Conservation (phyloP, 2,888 invertebrate genomes). For the Anoncus sp. region DNA sequence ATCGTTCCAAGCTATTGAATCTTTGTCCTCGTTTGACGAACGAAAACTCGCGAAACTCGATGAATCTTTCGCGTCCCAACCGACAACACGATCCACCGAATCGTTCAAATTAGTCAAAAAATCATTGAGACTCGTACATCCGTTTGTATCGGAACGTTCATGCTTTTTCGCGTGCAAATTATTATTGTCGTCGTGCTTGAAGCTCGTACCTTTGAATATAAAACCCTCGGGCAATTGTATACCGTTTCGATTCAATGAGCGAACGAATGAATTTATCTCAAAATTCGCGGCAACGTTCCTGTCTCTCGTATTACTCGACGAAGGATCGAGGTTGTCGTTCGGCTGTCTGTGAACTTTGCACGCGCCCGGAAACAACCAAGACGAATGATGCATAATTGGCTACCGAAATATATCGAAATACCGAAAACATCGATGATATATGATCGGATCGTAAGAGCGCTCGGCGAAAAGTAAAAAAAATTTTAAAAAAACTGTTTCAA, state of each 20-base stretch:
- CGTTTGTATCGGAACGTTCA: not conserved
- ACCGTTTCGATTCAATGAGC: conserved; percentile 55
- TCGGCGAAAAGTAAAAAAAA: not conserved
- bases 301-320: conserved; percentile 10
- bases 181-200: not conserved
- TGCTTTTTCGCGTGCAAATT: not conserved
- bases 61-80: not conserved
- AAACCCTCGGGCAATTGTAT: conserved; percentile 47
- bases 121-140: conserved; percentile 43
- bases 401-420: not conserved
- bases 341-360: conserved; percentile 25
- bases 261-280: conserved; percentile 59
- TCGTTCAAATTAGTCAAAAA: conserved; percentile 49
- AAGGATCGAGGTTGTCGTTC: conserved; percentile 37
- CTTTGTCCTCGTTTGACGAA: conserved; percentile 41
- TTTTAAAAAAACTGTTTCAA: not conserved
- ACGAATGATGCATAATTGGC: conserved; percentile 54
- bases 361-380: conserved; percentile 53
- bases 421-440: conserved; percentile 38
- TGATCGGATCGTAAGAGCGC: not conserved
- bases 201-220: not conserved
- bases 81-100: conserved; percentile 47
- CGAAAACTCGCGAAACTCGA: conserved; percentile 52
- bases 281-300: conserved; percentile 2
- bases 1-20: conserved; percentile 46